phyloP scores from a whole-genome alignment of 1,140 invertebrate species.

The Hesperophylax magnus region DNA sequence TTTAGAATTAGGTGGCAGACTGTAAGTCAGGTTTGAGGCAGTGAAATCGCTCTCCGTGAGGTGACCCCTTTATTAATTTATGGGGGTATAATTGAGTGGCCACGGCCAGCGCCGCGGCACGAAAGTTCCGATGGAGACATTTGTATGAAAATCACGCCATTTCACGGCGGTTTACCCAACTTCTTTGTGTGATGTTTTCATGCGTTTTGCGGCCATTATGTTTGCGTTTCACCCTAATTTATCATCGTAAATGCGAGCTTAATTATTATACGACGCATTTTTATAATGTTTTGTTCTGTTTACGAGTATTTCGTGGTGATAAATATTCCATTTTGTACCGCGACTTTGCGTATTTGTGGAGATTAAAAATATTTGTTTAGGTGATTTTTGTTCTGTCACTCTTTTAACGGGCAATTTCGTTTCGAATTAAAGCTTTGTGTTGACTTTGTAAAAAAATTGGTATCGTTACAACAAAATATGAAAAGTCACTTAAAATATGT shows the following conservation, averaged over 20 bases:
- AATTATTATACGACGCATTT: conserved; percentile 11
- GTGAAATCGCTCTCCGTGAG: conserved; percentile 41
- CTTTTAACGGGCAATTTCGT: no score
- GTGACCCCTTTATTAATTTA: conserved; percentile 52
- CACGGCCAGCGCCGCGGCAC: neutral
- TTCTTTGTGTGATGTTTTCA: conserved; percentile 34
- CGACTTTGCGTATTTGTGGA: no score
- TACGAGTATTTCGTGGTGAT: neutral
- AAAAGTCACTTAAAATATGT: no score
- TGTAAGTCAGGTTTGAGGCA: conserved; percentile 33
- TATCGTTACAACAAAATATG: no score
- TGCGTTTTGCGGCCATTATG: conserved; percentile 33
- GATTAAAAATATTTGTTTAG: no score
- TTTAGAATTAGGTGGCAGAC: no score
- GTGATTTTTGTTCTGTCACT: no score
- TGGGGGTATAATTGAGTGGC: conserved; percentile 42
- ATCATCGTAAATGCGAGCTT: conserved; percentile 26
- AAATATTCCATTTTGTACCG: neutral
- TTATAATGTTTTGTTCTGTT: neutral
- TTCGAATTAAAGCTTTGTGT: no score
- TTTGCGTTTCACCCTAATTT: conserved; percentile 34
- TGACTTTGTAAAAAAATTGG: no score
- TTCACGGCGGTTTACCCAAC: conserved; percentile 32
- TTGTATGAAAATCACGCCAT: conserved; percentile 42
- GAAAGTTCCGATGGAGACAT: conserved; percentile 28